A percentile compares a stretch with the other conserved stretches of the same genome.
Conservation (phyloP, 2,888 invertebrate species). For the Aethes cnicana region DNA sequence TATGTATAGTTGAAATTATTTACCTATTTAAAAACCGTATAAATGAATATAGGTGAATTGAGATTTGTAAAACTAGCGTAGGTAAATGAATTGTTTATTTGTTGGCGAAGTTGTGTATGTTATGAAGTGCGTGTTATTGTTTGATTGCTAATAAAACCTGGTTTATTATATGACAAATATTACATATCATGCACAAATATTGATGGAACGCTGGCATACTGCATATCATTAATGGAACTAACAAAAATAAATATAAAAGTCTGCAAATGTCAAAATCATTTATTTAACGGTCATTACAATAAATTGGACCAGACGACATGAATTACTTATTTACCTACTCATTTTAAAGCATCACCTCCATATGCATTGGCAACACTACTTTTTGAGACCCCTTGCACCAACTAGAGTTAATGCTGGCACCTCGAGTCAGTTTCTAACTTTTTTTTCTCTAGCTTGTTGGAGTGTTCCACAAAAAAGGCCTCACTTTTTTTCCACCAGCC, state of each 20-base stretch:
- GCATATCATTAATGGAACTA: conserved; percentile 69
- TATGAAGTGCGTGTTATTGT: conserved; percentile 11
- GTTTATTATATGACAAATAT: conserved; percentile 2
- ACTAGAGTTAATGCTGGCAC: no score
- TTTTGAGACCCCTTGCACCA: no score
- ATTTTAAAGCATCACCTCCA: no score
- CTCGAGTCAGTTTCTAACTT: no score
- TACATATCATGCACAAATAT: conserved; percentile 76
- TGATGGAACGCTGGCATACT: conserved; percentile 55
- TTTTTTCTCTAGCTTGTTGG: no score
- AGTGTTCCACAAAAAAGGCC: no score
- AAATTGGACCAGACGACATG: no score
- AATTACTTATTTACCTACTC: no score
- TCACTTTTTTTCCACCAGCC: no score
- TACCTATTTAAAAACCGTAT: conserved; percentile 27
- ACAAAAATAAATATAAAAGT: conserved; percentile 35
- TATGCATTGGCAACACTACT: no score
- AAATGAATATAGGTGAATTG: conserved; percentile 22
- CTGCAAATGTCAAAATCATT: conserved; percentile 16
- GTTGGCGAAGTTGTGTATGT: conserved; percentile 22
- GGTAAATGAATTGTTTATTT: conserved; percentile 15
- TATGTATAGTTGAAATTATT: conserved; percentile 30
- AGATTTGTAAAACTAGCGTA: conserved; percentile 24
- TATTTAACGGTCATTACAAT: not conserved
- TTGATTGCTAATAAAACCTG: conserved; percentile 4